These are phyloP conservation scores for Drosophila sturtevanti DNA, from an alignment of 1,140 invertebrate species.

Conservation along the genomic window DNA sequence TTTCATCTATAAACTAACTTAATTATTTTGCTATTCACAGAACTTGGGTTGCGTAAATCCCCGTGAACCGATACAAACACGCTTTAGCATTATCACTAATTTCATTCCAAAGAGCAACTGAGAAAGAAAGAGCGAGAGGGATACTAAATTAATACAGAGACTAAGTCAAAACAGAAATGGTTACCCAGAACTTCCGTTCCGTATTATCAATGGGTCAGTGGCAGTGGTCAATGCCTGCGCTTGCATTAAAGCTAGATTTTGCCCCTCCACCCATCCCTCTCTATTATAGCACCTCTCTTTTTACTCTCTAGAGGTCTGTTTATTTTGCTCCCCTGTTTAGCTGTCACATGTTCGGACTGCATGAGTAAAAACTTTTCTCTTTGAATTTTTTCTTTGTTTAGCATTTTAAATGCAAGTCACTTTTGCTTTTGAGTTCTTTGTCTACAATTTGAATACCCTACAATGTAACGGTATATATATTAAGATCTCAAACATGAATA, in stretches of 20 bases:
- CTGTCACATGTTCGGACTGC: constrained; percentile 67
- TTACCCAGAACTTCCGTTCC: constrained; percentile 56
- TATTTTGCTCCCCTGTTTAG: constrained; percentile 37
- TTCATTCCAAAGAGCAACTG: background rate
- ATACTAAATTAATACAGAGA: background rate
- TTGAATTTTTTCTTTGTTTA: constrained; percentile 51
- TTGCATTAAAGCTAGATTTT: background rate
- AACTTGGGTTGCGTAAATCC: constrained; percentile 2
- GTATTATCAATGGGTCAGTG: constrained; percentile 72
- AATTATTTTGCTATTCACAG: background rate
- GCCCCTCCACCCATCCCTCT: background rate
- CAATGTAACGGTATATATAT: background rate
- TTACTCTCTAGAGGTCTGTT: background rate
- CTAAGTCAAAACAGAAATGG: constrained; percentile 44
- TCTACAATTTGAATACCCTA: constrained; percentile 16
- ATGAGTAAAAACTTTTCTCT: constrained; percentile 5
- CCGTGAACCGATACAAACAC: constrained; percentile 7
- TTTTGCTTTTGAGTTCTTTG: constrained; percentile 54
- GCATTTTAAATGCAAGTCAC: constrained; percentile 53
- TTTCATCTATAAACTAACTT: background rate
- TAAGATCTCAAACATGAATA: too few species aligned
- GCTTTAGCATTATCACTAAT: constrained; percentile 35
- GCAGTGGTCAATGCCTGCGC: constrained; percentile 51
- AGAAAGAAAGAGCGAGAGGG: background rate
- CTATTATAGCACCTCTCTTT: background rate